Evolutionary conservation across 2,113 vertebrate genomes (phyloP).

Genomic region (Cyanoramphus novaezelandiae): DNA sequence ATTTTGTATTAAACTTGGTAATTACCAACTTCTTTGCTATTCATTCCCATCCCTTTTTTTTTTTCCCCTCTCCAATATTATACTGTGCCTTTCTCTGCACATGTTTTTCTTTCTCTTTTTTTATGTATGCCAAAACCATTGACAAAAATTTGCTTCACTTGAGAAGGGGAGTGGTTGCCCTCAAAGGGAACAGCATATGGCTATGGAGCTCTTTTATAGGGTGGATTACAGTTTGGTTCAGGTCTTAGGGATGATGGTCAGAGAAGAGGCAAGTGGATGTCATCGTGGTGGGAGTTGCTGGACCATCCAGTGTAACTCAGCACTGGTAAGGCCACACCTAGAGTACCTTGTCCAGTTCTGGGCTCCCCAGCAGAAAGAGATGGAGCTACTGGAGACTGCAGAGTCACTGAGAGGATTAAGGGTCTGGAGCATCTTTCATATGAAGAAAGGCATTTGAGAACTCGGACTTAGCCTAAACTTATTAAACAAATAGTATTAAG

Average conservation of each 20-base stretch:
- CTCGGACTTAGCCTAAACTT: background rate
- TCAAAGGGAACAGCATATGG: background rate
- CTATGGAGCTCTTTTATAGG: background rate
- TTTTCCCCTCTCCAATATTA: background rate
- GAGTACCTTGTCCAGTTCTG: background rate
- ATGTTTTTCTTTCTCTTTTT: background rate
- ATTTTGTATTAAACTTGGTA: slow-evolving; percentile 5
- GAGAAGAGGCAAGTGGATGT: background rate
- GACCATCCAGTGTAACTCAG: background rate
- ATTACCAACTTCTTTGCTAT: background rate
- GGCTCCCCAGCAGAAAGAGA: background rate
- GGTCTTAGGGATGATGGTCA: background rate
- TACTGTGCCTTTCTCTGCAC: background rate
- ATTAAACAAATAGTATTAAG: background rate
- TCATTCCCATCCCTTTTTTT: background rate
- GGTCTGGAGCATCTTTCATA: background rate
- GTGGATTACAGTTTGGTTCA: background rate
- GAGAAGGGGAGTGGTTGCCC: background rate
- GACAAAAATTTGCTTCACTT: background rate
- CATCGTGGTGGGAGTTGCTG: background rate
- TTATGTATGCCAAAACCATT: background rate
- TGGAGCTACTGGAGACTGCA: background rate
- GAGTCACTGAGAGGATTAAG: no score
- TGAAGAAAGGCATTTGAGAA: background rate
- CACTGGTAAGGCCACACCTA: background rate